These are phyloP conservation scores for Notodonta ziczac DNA, from an alignment of 2,888 invertebrate species.

Conservation along the genomic window DNA sequence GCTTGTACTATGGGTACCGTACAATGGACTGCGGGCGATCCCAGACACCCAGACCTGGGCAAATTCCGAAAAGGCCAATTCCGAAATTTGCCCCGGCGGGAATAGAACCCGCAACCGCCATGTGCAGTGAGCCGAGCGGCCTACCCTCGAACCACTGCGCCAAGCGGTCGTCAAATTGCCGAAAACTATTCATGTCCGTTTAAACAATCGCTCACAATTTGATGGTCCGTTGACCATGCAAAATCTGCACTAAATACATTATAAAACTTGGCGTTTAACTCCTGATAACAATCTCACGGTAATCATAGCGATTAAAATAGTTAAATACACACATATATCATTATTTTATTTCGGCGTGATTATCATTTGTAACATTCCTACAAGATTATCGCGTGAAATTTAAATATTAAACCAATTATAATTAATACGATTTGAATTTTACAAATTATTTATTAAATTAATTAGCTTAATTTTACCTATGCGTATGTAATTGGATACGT, in stretches of 20 bases:
- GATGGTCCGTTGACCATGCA: slow-evolving; percentile 58
- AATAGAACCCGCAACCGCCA: too few relatives aligned
- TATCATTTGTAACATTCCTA: slow-evolving; percentile 21
- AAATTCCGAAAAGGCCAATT: too few relatives aligned
- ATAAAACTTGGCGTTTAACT: slow-evolving; percentile 45
- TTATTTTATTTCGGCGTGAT: slow-evolving; percentile 14
- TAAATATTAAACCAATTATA: slow-evolving; percentile 4
- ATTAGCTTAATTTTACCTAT: not conserved
- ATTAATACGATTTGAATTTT: not conserved
- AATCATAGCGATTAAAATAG: slow-evolving; percentile 49
- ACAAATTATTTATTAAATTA: not conserved
- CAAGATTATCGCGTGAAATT: slow-evolving; percentile 23
- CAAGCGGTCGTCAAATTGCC: not conserved
- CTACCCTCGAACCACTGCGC: too few relatives aligned
- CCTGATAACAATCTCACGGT: slow-evolving; percentile 53
- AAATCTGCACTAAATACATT: slow-evolving; percentile 40
- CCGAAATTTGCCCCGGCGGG: too few relatives aligned
- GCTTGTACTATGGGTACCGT: too few relatives aligned
- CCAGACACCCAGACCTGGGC: too few relatives aligned
- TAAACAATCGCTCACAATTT: slow-evolving; percentile 31
- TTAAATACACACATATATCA: slow-evolving; percentile 27
- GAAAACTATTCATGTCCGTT: not conserved
- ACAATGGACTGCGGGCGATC: too few relatives aligned
- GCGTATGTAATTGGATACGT: too few relatives aligned
- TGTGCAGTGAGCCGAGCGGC: too few relatives aligned